Conservation (phyloP, 1,140 invertebrate genomes). For the Cylas formicarius region DNA sequence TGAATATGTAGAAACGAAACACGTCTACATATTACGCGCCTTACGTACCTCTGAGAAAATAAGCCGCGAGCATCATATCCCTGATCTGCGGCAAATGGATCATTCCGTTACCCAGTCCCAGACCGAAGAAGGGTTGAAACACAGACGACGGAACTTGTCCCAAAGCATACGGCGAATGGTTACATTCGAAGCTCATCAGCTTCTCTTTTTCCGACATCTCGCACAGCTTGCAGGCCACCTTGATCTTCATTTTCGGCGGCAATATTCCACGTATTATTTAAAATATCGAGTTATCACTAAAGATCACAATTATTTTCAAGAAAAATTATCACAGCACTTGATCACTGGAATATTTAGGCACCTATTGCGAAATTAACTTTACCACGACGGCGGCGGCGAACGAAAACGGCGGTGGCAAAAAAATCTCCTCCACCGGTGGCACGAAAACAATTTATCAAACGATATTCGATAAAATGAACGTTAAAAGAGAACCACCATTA, state of each 20-base stretch:
- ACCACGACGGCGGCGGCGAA: neutral
- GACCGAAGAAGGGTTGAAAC: conserved; percentile 39
- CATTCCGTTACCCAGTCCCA: conserved; percentile 40
- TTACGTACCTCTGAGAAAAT: conserved; percentile 50
- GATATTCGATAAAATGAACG: too few relatives aligned
- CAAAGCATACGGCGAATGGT: conserved; percentile 37
- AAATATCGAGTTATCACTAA: conserved; percentile 21
- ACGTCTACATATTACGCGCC: too few relatives aligned
- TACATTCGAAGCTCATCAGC: conserved; percentile 40
- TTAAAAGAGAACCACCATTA: too few relatives aligned
- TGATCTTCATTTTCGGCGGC: conserved; percentile 38
- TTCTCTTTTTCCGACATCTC: conserved; percentile 43
- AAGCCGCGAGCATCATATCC: conserved; percentile 51
- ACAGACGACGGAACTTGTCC: conserved; percentile 26
- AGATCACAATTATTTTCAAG: conserved; percentile 26
- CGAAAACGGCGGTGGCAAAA: too few relatives aligned
- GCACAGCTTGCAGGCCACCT: conserved; percentile 47
- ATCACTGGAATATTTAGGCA: conserved; percentile 18
- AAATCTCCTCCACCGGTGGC: too few relatives aligned
- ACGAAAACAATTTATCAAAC: too few relatives aligned
- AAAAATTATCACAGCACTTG: conserved; percentile 25
- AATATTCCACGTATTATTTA: conserved; percentile 9
- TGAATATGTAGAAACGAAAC: too few relatives aligned
- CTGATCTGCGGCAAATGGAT: conserved; percentile 44
- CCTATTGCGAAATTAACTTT: conserved; percentile 2